Percentiles rank a stretch among this genome's conserved stretches.
Evolutionary conservation across 2,888 invertebrate species (phyloP).

Genomic region (Tenthredo amoena): DNA sequence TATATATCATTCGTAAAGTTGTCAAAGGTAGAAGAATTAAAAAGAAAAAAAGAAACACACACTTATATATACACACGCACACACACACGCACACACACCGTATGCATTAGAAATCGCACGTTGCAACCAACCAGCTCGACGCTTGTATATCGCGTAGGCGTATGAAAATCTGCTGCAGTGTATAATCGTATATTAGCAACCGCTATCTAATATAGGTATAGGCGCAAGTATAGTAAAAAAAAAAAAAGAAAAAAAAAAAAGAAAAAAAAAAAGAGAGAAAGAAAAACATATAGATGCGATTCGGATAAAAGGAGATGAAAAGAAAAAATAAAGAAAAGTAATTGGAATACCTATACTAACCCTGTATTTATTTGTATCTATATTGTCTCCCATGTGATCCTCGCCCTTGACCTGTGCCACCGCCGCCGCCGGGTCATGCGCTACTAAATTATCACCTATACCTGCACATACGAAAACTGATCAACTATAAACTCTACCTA

Average conservation of each 20-base stretch:
- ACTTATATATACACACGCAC: neutral
- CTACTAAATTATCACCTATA: neutral
- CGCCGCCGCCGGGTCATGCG: slow-evolving; percentile 62
- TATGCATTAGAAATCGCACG: slow-evolving; percentile 19
- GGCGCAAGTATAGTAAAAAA: neutral
- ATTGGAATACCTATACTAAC: slow-evolving; percentile 61
- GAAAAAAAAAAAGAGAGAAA: neutral
- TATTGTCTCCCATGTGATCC: slow-evolving; percentile 69
- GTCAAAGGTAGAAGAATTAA: neutral
- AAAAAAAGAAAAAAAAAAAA: neutral
- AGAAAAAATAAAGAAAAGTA: neutral
- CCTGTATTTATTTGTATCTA: slow-evolving; percentile 70
- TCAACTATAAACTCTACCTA: slow-evolving; percentile 11
- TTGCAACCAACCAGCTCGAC: slow-evolving; percentile 7
- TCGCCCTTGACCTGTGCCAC: slow-evolving; percentile 60
- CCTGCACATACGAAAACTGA: slow-evolving; percentile 3
- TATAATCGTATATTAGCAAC: neutral
- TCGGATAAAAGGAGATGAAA: neutral
- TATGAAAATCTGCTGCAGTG: neutral
- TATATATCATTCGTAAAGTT: neutral
- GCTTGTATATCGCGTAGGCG: neutral
- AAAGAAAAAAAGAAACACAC: neutral
- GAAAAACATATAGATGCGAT: neutral
- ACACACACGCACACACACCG: neutral
- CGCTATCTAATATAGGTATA: neutral